phyloP scores from a whole-genome alignment of 2,797 vertebrate genomes.

The Pseudochaenichthys georgianus region DNA sequence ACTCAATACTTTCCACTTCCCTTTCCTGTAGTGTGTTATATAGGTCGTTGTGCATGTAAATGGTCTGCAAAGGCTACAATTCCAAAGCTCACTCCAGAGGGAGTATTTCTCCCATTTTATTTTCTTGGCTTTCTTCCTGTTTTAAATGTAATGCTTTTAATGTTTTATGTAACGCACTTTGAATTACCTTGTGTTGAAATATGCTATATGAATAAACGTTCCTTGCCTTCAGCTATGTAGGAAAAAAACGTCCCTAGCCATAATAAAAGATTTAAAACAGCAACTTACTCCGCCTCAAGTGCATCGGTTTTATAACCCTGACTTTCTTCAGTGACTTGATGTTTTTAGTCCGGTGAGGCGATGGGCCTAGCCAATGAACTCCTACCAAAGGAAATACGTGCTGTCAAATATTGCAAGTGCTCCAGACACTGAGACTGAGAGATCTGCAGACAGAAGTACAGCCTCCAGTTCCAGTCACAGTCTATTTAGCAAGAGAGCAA shows the following conservation, averaged over 20 bases:
- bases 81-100: too few relatives aligned
- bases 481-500: slow-evolving; percentile 64
- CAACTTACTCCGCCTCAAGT: neutral
- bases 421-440: slow-evolving; percentile 73
- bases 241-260: slow-evolving; percentile 16
- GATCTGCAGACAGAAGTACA: slow-evolving; percentile 67
- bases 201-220: too few relatives aligned
- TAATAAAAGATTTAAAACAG: slow-evolving; percentile 34
- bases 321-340: slow-evolving; percentile 9
- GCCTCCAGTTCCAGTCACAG: slow-evolving; percentile 65
- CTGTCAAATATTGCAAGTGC: slow-evolving; percentile 27
- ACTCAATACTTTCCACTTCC: too few relatives aligned
- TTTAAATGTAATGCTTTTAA: too few relatives aligned
- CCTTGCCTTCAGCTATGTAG: slow-evolving; percentile 25
- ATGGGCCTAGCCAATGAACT: slow-evolving; percentile 20
- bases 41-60: too few relatives aligned
- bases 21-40: too few relatives aligned
- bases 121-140: too few relatives aligned
- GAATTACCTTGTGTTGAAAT: too few relatives aligned
- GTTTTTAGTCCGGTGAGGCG: slow-evolving; percentile 60
- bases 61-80: too few relatives aligned
- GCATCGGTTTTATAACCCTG: slow-evolving; percentile 39
- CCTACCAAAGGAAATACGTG: slow-evolving; percentile 34
- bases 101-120: too few relatives aligned
- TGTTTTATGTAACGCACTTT: too few relatives aligned